Conservation (phyloP, 2,113 vertebrate species). For the Hippocampus barbouri region DNA sequence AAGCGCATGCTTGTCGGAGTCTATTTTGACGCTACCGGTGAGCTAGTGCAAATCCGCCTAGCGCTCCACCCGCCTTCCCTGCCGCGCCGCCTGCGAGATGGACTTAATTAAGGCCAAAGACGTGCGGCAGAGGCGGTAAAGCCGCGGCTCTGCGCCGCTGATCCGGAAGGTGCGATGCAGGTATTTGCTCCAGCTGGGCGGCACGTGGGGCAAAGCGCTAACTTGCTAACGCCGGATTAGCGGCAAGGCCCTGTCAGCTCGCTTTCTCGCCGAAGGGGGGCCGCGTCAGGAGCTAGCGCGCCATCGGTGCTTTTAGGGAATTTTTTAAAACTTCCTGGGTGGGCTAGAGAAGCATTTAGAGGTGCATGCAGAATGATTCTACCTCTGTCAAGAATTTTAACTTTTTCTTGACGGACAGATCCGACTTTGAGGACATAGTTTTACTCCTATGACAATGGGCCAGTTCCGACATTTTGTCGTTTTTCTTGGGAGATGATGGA, state of each 20-base stretch:
- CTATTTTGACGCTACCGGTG: neutral
- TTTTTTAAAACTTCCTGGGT: neutral
- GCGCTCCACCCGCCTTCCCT: neutral
- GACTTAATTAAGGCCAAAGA: constrained; percentile 61
- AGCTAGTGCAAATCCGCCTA: neutral
- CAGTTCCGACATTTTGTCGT: neutral
- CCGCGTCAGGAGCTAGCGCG: constrained; percentile 1
- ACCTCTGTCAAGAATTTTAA: neutral
- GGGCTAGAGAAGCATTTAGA: neutral
- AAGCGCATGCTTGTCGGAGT: neutral
- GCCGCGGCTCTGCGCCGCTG: constrained; percentile 45
- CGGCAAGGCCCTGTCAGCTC: constrained; percentile 48
- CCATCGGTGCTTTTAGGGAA: neutral
- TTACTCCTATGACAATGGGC: neutral
- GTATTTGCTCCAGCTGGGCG: constrained; percentile 64
- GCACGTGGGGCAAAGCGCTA: constrained; percentile 33
- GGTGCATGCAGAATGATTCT: neutral
- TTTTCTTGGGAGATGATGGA: neutral
- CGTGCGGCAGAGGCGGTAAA: constrained; percentile 46
- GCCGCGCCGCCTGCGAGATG: constrained; percentile 25
- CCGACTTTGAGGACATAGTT: neutral
- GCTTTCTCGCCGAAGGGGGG: constrained; percentile 9
- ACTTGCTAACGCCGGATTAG: constrained; percentile 65
- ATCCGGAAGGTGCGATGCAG: constrained; percentile 54
- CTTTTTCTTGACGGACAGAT: neutral